Percentiles rank a stretch among this genome's conserved stretches.
These are phyloP conservation scores for Trachymyrmex septentrionalis DNA, from an alignment of 1,140 invertebrate species.

Conservation along the genomic window DNA sequence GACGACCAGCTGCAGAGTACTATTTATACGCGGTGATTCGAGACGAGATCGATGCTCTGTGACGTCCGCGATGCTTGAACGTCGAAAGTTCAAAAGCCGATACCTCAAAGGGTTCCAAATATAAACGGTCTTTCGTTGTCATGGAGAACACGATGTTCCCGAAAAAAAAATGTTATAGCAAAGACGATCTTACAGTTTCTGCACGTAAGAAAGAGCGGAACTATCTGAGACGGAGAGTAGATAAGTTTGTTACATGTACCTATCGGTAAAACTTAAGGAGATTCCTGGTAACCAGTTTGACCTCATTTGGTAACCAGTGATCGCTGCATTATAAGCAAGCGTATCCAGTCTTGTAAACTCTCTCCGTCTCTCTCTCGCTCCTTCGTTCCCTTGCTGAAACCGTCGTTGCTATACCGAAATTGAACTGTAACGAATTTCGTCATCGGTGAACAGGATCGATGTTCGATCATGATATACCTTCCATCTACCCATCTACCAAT, in stretches of 20 bases:
- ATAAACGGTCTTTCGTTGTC: constrained; percentile 38
- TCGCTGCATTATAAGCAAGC: constrained; percentile 37
- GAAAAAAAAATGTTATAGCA: constrained; percentile 8
- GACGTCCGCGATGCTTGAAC: constrained; percentile 30
- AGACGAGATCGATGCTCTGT: constrained; percentile 45
- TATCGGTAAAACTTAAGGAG: constrained; percentile 14
- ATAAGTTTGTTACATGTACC: not conserved
- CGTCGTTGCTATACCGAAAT: constrained; percentile 57
- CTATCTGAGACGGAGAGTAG: not conserved
- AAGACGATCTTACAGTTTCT: not conserved
- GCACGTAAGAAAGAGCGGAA: not conserved
- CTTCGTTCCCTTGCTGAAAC: constrained; percentile 48
- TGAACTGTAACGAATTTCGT: constrained; percentile 69
- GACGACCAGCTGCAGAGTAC: not conserved
- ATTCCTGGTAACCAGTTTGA: constrained; percentile 53
- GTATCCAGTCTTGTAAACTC: constrained; percentile 54
- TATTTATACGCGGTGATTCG: constrained; percentile 43
- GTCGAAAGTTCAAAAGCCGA: constrained; percentile 48
- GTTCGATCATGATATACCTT: constrained; percentile 55
- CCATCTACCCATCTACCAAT: constrained; percentile 3
- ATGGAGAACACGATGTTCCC: not conserved
- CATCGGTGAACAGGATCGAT: constrained; percentile 48
- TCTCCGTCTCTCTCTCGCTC: not conserved
- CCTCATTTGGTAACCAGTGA: constrained; percentile 43
- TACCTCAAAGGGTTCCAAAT: constrained; percentile 46